Base-by-base conservation (phyloP, 2,888 invertebrate species). In the Drosophila subquinaria region DNA sequence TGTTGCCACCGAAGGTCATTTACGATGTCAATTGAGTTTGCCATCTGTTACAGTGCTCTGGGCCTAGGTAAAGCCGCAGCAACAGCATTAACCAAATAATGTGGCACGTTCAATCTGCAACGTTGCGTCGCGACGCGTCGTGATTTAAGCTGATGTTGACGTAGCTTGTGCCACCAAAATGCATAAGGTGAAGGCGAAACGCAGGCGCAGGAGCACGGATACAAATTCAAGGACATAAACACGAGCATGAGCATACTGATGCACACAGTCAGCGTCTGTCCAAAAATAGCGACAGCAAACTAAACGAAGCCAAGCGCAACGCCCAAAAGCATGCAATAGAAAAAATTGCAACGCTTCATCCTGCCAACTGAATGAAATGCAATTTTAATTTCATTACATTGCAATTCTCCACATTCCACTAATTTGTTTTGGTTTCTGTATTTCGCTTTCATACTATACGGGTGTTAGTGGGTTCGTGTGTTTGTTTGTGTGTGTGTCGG, bases 351-450 rank as follows among this genome's bases (percentile, higher is more conserved):
- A 53, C 43, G 52, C 40, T 40, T 48, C 57, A 52, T 56, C 27
- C 36, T 50, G 47, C 13, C 35, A 40, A 23, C n/a, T 57, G 69
- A 81, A 76, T 81, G 73, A 81, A 86, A 83, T 86, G 76, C 74
- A 79, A 83, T 88, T 88, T 84, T 82, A 88, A 82, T 86, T 82
- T 88, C 83, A 74, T 73, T 72, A 66, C 85, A 50, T 43, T 72
- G 72, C 69, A 73, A 42, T 68, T 64, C 23, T 15, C 47, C 56
- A 59, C 69, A 79, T 71, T 74, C 65, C 76, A 71, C 69, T 66
- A 68, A 80, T 79, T 80, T 82, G 76, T 79, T 75, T 76, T 82
- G 79, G 56, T 79, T 82, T 73, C 57, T 65, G 52, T 66, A 67
- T 64, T 61, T 57, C 52, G 52, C 42, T 30, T 35, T 42, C 35